Evolutionary conservation across 2,888 invertebrate species (phyloP).

Genomic region (Aromia moschata): DNA sequence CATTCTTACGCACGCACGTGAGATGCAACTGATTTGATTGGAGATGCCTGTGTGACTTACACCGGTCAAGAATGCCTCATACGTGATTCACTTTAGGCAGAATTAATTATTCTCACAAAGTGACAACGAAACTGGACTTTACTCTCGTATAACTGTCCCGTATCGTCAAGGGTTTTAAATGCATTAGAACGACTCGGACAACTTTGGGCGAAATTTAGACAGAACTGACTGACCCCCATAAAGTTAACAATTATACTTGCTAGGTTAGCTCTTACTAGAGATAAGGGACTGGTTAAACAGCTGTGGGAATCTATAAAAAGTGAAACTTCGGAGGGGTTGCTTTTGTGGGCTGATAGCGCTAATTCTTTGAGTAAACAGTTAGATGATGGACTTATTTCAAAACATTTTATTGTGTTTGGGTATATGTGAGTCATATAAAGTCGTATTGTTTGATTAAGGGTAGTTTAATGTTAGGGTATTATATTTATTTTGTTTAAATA

Average conservation of each 20-base stretch:
- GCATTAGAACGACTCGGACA: no score
- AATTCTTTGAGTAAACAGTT: slow-evolving; percentile 15
- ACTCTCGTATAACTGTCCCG: slow-evolving; percentile 11
- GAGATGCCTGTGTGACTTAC: slow-evolving; percentile 10
- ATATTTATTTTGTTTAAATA: no score
- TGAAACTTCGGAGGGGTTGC: slow-evolving; percentile 1
- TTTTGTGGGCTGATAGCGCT: not conserved
- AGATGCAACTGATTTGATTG: no score
- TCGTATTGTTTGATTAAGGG: no score
- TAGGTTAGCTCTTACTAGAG: slow-evolving; percentile 3
- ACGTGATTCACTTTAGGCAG: slow-evolving; percentile 18
- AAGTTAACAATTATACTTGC: slow-evolving; percentile 7
- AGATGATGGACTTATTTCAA: not conserved
- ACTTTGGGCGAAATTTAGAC: no score
- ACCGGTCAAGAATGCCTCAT: slow-evolving; percentile 9
- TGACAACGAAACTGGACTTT: no score
- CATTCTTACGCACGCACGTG: slow-evolving; percentile 8
- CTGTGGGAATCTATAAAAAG: slow-evolving; percentile 15
- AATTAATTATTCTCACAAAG: slow-evolving; percentile 19
- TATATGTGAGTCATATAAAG: not conserved
- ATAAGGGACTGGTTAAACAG: slow-evolving; percentile 8
- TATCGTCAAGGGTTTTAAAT: no score
- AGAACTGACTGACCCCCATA: slow-evolving; percentile 19
- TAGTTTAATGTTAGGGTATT: no score
- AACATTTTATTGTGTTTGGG: not conserved